Base-by-base conservation (phyloP, 2,113 vertebrate genomes). In the Chaenocephalus aceratus region DNA sequence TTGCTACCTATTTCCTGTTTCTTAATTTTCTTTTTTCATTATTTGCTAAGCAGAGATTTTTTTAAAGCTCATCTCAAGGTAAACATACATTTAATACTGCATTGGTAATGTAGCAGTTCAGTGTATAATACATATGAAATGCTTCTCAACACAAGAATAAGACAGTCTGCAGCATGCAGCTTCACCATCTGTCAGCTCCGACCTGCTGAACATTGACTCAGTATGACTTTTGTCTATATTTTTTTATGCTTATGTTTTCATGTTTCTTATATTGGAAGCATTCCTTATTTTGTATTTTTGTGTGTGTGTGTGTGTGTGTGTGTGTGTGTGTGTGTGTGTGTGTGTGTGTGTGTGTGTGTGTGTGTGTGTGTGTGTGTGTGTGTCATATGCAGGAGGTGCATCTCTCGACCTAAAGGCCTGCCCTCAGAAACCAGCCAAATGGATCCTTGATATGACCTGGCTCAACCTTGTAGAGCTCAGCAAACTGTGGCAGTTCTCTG, bases 381-480 rank as follows among this genome's bases (percentile, higher is more conserved):
- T 73, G 5, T 60, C 21, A 21, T 18, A 34, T 68, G 15, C 77
- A 99, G 98, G 98, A 76, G 98, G 98, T 70, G 97, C 98, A 74
- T 99, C 97, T 7, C 86, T 99, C 85, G 97, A 99, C 85, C 95
- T 99, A 48, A 99, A 98, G 89, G 93, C 96, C 52, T 99, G 97
- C 77, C 96, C 97, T 71, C 94, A 96, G 45, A 99, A 99, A 89
- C 95, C 97, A 4, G 95, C 96, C 48, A 98, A 97, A 85, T 99
- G 98, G 97, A 99, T 99, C 72, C 90, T 97, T 63, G 98, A 99
- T 78, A 97, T 98, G 96, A 98, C 97, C 23, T 99, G 98, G 97
- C 87, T 99, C 66, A 99, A 99, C 78, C 95, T 99, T 84, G 98
- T 99, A 51, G 96, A 97, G 76, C 97, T 99, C 57, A 97, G 97